Conservation (phyloP, 2,113 vertebrate species). For the Lethenteron camtschaticum region DNA sequence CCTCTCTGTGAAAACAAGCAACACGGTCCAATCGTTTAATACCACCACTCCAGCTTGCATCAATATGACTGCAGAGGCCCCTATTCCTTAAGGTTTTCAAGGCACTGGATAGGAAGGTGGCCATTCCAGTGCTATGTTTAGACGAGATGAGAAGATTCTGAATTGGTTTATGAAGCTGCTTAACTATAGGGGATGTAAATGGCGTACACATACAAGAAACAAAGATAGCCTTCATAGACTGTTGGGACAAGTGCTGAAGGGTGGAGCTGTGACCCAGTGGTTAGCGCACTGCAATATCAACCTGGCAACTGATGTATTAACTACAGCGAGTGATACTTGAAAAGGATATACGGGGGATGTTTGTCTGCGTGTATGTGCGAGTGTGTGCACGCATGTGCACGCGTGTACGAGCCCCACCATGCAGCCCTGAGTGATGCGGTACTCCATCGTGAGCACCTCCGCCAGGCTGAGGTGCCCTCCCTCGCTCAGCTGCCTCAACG, state of each 20-base stretch:
- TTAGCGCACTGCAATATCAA: neutral
- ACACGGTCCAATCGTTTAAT: neutral
- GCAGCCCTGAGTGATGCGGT: constrained; percentile 58
- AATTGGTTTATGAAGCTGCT: neutral
- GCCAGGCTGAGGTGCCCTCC: constrained; percentile 46
- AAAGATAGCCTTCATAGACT: too few species aligned
- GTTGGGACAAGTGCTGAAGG: too few species aligned
- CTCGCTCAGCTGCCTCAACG: constrained; percentile 42
- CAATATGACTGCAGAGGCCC: neutral
- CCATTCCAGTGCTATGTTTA: neutral
- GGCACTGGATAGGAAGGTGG: neutral
- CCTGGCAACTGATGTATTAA: constrained; percentile 7
- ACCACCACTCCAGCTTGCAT: neutral
- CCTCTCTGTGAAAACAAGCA: constrained; percentile 28
- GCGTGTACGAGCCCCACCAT: constrained; percentile 34
- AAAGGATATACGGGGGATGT: neutral
- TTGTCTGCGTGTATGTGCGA: neutral
- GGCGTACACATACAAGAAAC: neutral
- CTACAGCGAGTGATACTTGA: neutral
- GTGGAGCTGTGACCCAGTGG: neutral
- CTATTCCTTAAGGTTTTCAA: neutral
- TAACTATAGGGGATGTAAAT: neutral
- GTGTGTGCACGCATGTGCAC: neutral
- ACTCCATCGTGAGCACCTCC: constrained; percentile 70
- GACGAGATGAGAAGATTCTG: neutral